A percentile compares a stretch with the other conserved stretches of the same genome.
Conservation (phyloP, 2,888 invertebrate species). For the Cartodere bifasciata region DNA sequence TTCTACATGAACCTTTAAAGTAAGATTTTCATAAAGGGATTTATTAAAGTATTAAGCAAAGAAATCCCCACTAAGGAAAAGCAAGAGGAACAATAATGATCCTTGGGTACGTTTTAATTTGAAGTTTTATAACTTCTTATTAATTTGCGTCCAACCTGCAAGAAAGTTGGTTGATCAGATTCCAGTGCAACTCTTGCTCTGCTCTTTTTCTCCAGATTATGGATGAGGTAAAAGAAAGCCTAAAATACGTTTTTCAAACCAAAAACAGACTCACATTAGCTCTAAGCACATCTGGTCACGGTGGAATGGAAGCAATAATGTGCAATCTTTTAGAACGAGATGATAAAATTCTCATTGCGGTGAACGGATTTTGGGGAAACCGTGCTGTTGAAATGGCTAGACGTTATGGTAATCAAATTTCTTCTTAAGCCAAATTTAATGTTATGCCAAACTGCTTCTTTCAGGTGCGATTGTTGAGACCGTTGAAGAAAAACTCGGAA, state of each 20-base stretch:
- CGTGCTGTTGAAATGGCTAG: conserved; percentile 63
- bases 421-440: no score
- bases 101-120: no score
- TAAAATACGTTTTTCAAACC: conserved; percentile 82
- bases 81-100: no score
- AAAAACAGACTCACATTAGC: conserved; percentile 65
- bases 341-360: conserved; percentile 60
- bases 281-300: conserved; percentile 64
- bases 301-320: conserved; percentile 72
- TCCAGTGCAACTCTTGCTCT: no score
- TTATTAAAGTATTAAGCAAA: no score
- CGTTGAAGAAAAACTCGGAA: conserved; percentile 35
- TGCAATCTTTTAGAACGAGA: conserved; percentile 67
- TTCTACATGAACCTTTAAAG: no score
- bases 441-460: no score
- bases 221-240: conserved; percentile 69
- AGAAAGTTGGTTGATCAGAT: no score
- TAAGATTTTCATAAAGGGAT: no score
- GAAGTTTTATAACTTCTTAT: no score
- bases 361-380: conserved; percentile 75
- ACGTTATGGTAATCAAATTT: conserved; percentile 44
- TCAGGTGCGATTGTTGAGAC: conserved; percentile 33
- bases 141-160: no score
- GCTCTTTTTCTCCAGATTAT: conserved; percentile 59
- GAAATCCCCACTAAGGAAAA: no score